Percentiles rank a stretch among this genome's conserved stretches.
Evolutionary conservation across 2,113 vertebrate genomes (phyloP).

Genomic region (Polypterus senegalus): DNA sequence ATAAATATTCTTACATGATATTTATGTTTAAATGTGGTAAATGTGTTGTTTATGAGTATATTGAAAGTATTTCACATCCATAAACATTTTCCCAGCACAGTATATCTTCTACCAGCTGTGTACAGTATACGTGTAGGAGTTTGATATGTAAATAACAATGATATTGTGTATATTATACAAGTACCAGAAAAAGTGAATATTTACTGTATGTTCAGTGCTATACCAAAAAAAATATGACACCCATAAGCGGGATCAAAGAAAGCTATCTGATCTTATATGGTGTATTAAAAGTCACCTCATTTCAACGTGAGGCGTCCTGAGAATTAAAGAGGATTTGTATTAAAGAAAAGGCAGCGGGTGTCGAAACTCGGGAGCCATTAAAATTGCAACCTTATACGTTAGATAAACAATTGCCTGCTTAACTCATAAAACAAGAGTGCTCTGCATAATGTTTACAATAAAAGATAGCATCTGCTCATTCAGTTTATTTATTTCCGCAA

Average conservation of each 20-base stretch:
- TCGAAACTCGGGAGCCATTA: constrained; percentile 31
- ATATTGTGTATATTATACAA: too few species aligned
- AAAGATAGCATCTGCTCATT: constrained; percentile 90
- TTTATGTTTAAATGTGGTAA: too few species aligned
- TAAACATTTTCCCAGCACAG: too few species aligned
- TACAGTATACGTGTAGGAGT: too few species aligned
- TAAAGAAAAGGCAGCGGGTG: constrained; percentile 22
- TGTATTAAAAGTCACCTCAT: constrained; percentile 47
- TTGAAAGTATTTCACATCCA: too few species aligned
- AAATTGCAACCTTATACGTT: constrained; percentile 36
- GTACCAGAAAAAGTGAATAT: too few species aligned
- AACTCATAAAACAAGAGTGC: constrained; percentile 54
- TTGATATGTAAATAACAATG: too few species aligned
- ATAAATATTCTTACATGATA: too few species aligned
- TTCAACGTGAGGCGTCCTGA: constrained; percentile 42
- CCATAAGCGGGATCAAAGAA: constrained; percentile 51
- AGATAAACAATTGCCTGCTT: constrained; percentile 47
- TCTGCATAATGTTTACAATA: constrained; percentile 65
- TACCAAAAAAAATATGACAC: constrained; percentile 42
- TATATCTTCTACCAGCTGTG: too few species aligned
- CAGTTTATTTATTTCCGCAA: constrained; percentile 86
- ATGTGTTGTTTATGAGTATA: too few species aligned
- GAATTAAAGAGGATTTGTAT: constrained; percentile 26
- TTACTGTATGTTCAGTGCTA: constrained; percentile 27
- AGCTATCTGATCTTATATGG: constrained; percentile 53